Evolutionary conservation across 2,797 vertebrate genomes (phyloP).

Genomic region (Parambassis ranga): DNA sequence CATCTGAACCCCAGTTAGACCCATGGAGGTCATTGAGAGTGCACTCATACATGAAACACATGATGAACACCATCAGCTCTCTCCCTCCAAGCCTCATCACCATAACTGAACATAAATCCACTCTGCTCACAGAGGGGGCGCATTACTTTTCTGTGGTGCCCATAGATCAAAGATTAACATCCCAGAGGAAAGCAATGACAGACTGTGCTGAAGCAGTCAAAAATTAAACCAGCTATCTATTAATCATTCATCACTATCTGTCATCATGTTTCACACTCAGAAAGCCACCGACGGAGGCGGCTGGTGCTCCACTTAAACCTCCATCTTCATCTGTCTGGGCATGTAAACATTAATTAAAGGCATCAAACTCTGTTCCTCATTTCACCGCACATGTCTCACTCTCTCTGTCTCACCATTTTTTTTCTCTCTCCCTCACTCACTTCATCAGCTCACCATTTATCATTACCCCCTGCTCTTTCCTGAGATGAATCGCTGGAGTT

Average conservation of each 20-base stretch:
- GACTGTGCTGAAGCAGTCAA: conserved; percentile 41
- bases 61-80: background rate
- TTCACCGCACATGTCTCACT: conserved; percentile 9
- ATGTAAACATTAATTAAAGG: conserved; percentile 58
- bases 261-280: conserved; percentile 14
- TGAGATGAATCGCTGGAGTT: conserved; percentile 54
- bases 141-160: conserved; percentile 35
- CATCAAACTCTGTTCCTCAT: conserved; percentile 42
- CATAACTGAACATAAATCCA: conserved; percentile 31
- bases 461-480: conserved; percentile 18
- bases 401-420: conserved; percentile 6
- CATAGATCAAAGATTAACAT: conserved; percentile 53
- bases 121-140: conserved; percentile 6
- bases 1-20: background rate
- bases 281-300: conserved; percentile 2
- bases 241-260: conserved; percentile 58
- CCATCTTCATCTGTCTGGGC: conserved; percentile 36
- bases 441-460: conserved; percentile 38
- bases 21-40: conserved; percentile 42
- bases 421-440: conserved; percentile 7
- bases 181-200: conserved; percentile 27
- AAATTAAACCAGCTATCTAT: conserved; percentile 44
- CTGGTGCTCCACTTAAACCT: conserved; percentile 8
- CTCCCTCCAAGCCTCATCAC: conserved; percentile 20
- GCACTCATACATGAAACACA: conserved; percentile 36